phyloP scores from a whole-genome alignment of 2,888 invertebrate species.

The Sipha maydis region DNA sequence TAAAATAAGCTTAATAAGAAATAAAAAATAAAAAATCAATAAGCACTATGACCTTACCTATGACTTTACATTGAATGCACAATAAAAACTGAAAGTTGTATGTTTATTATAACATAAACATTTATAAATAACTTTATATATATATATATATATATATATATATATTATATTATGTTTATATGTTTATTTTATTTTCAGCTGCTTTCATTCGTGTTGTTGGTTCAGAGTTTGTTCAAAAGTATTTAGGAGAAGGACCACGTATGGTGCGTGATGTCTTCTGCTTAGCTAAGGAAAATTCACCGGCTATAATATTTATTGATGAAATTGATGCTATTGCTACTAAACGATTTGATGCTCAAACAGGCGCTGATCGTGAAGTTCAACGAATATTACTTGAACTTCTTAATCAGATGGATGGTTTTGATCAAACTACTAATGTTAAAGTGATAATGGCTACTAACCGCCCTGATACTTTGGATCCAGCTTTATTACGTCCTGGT shows the following conservation, averaged over 20 bases:
- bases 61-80: no score
- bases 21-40: no score
- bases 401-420: slow-evolving; percentile 99
- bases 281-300: slow-evolving; percentile 98
- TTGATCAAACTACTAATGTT: slow-evolving; percentile 99
- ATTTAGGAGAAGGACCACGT: slow-evolving; percentile 97
- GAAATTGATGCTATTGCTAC: slow-evolving; percentile 99
- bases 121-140: no score
- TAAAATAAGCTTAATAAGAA: no score
- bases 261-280: slow-evolving; percentile 99
- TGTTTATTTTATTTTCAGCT: slow-evolving; percentile 72
- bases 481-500: slow-evolving; percentile 94
- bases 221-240: slow-evolving; percentile 99
- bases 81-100: no score
- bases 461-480: slow-evolving; percentile 97
- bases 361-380: slow-evolving; percentile 97
- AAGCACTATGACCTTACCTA: no score
- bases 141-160: no score
- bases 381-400: slow-evolving; percentile 96
- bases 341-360: slow-evolving; percentile 98
- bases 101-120: no score
- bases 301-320: slow-evolving; percentile 99
- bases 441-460: slow-evolving; percentile 78
- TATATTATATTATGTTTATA: no score
- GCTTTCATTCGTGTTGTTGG: slow-evolving; percentile 99